Percentiles rank a stretch among this genome's conserved stretches.
Conservation (phyloP, 2,888 invertebrate species). For the Calephelis perditalis region DNA sequence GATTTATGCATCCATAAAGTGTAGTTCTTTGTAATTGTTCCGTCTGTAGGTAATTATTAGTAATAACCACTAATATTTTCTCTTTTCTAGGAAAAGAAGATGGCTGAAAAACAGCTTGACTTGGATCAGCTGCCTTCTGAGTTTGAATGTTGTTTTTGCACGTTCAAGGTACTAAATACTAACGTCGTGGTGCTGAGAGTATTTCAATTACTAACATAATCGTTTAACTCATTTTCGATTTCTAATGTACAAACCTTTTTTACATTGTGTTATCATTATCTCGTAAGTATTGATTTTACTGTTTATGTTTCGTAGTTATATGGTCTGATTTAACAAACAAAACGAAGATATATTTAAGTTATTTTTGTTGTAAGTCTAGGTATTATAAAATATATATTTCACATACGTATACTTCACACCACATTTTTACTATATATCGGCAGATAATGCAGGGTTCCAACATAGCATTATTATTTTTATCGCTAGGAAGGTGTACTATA, state of each 20-base stretch:
- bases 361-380: too few relatives aligned
- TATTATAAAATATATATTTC: too few relatives aligned
- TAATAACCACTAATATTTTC: constrained; percentile 54
- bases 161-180: constrained; percentile 89
- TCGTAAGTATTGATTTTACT: constrained; percentile 38
- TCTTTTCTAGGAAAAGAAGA: constrained; percentile 83
- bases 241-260: constrained; percentile 37
- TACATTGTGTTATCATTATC: constrained; percentile 34
- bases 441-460: too few relatives aligned
- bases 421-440: too few relatives aligned
- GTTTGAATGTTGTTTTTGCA: constrained; percentile 98
- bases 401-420: too few relatives aligned
- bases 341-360: too few relatives aligned
- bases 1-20: too few relatives aligned
- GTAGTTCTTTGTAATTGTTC: constrained; percentile 5
- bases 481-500: too few relatives aligned
- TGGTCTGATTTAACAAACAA: neutral
- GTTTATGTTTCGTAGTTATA: constrained; percentile 23
- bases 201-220: constrained; percentile 15
- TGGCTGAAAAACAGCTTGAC: constrained; percentile 84
- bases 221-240: constrained; percentile 24
- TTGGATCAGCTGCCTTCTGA: constrained; percentile 95
- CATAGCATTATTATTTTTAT: too few relatives aligned
- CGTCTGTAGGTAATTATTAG: constrained; percentile 22
- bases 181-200: constrained; percentile 34